These are phyloP conservation scores for Dipodomys merriami DNA, from an alignment of 2,113 vertebrate species.

Conservation along the genomic window DNA sequence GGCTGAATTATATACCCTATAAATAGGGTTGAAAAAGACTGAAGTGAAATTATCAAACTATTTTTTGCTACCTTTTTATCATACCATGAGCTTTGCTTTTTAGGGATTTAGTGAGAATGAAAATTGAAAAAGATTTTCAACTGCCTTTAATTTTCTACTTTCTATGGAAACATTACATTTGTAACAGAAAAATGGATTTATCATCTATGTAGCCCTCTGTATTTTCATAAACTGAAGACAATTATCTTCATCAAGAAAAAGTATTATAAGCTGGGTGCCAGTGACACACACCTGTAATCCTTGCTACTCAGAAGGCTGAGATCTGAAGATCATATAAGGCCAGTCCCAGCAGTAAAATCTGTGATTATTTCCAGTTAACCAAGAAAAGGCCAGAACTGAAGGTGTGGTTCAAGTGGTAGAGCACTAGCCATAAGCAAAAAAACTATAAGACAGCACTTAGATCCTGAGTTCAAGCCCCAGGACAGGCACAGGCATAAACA, in stretches of 20 bases:
- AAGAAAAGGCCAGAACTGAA: no score
- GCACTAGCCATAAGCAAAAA: no score
- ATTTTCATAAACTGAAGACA: slow-evolving; percentile 29
- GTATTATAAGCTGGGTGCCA: background rate
- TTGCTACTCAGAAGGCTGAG: no score
- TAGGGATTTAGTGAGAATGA: slow-evolving; percentile 30
- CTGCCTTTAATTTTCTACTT: background rate
- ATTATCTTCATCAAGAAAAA: background rate
- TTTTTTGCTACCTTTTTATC: slow-evolving; percentile 28
- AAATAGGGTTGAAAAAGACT: background rate
- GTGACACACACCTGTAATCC: no score
- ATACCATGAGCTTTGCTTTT: background rate
- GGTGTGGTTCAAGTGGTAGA: no score
- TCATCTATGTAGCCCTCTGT: background rate
- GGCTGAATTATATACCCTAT: background rate
- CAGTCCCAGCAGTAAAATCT: no score
- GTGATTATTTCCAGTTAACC: no score
- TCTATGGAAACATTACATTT: slow-evolving; percentile 52
- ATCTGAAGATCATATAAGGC: no score
- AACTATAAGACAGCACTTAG: no score
- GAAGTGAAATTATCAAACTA: background rate
- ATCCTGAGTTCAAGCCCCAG: no score
- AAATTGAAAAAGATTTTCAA: slow-evolving; percentile 10
- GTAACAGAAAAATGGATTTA: slow-evolving; percentile 29
- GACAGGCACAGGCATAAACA: no score